Evolutionary conservation across 2,113 vertebrate species (phyloP), one percentile per base, ranked within the genome.

Genomic region (Sminthopsis crassicaudata): DNA sequence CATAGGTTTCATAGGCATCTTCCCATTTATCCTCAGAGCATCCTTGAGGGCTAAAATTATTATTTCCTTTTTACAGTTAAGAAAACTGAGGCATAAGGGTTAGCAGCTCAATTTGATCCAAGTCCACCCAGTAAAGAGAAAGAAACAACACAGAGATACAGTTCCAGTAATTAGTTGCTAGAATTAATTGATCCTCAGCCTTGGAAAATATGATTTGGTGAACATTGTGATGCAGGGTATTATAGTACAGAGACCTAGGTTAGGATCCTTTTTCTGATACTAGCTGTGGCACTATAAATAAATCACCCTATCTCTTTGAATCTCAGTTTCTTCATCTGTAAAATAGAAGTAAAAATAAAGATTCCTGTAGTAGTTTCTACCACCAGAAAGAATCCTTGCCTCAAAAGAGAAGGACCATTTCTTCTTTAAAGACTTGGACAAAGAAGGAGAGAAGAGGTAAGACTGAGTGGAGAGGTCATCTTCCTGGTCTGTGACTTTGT

Each of bases 131-230:
- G 90, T 90, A 84, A 90, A 88, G 53, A 89, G 55, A 90, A 88
- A 23, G 51, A 84, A 76, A 36, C 27, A 30, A 60, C 55, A 60
- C 27, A 67, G 30, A 84, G 42, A 42, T 7, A 42, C 19, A 84
- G 67, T 84, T 84, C 67, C 19, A 84, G 67, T 14, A 84, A 19
- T 19, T 84, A 22, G 19, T 42, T 84, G 7, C 67, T 84, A 42
- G 67, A 42, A 84, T 8, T 84, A 55, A 55, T 52, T 94, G 93
- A 19, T 91, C 76, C 92, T n/a, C 27, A 91, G 12, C 46, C 51
- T 84, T 88, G 27, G 48, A 90, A 16, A 91, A 92, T 16, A 52
- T 91, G 91, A 16, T 51, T 96, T 57, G 57, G 90, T 91, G 50
- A 16, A 1, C 54, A 92, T 42, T n/a, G 4, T 94, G 46, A 48